Evolutionary conservation across 2,797 vertebrate species (phyloP), one percentile per base, ranked within the genome.

Genomic region (Melanogrammus aeglefinus): DNA sequence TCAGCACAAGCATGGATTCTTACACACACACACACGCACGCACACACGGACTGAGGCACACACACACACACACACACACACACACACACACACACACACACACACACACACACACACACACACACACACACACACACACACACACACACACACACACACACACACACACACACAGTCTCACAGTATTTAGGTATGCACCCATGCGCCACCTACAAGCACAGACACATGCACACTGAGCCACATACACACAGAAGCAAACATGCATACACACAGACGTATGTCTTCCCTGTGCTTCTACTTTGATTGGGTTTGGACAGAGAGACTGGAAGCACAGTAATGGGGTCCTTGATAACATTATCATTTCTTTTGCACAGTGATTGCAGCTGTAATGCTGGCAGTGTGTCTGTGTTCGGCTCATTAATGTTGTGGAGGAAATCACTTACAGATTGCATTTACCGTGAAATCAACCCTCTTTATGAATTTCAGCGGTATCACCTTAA

Each of bases 351-450:
- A 27, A 69, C n/a, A 69, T 27, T 27, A 69, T 69, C n/a, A 69
- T 69, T 69, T 16, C 1, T 27, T 57, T 69, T 66, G 57, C 24
- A 24, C 57, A 66, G 63, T 69, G 63, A 69, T 69, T 69, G 63
- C 63, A 27, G 63, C 24, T 69, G n/a, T 27, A 24, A 27, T 27
- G 57, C 69, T 79, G 75, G 80, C 41, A 33, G 63, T 81, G 24
- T 69, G 63, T 66, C n/a, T 13, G 63, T 69, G 63, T 69, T 69
- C n/a, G 27, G 8, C 8, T 69, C 63, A 69, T 69, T 10, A 69
- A 69, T 27, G 29, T 69, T 69, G 63, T 8, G 24, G 8, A 9
- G 63, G 24, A 69, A 69, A 69, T 69, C 63, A 69, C 63, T 24
- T 66, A n/a, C 57, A 63, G 21, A n/a, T 63, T 24, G 57, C n/a